Percentiles rank a stretch among this genome's conserved stretches.
These are phyloP conservation scores for Deilephila porcellus DNA, from an alignment of 2,888 invertebrate genomes.

Conservation along the genomic window DNA sequence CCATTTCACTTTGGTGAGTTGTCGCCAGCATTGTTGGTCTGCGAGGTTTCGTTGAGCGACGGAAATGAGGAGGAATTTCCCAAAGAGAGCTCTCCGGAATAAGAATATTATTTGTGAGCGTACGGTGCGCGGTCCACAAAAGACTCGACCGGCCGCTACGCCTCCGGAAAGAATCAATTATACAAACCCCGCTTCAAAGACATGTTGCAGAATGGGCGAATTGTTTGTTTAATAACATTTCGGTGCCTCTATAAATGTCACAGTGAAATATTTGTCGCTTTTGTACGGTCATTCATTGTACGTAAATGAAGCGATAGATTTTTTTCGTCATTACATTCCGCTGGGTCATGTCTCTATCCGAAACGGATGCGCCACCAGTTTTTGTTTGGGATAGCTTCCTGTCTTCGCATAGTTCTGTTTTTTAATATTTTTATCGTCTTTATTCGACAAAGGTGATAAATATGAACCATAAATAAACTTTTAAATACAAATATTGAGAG, in stretches of 20 bases:
- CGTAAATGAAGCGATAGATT: conserved; percentile 71
- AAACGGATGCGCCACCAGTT: conserved; percentile 72
- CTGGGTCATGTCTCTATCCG: conserved; percentile 69
- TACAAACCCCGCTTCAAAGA: conserved; percentile 71
- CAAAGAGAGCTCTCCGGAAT: conserved; percentile 69
- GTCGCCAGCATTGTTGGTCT: conserved; percentile 69
- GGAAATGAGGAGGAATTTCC: conserved; percentile 81
- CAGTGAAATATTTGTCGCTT: conserved; percentile 73
- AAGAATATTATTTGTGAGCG: conserved; percentile 76
- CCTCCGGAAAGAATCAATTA: conserved; percentile 85
- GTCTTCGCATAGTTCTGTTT: conserved; percentile 60
- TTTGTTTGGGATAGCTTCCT: conserved; percentile 73
- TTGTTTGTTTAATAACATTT: conserved; percentile 85
- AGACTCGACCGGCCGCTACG: conserved; percentile 63
- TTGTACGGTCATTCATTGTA: conserved; percentile 71
- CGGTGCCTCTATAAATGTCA: conserved; percentile 74
- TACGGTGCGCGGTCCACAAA: conserved; percentile 60
- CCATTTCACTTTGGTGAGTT: conserved; percentile 75
- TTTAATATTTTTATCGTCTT: conserved; percentile 71
- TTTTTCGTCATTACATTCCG: conserved; percentile 68
- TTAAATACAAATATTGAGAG: conserved; percentile 45
- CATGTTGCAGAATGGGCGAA: conserved; percentile 81
- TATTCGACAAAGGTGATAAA: conserved; percentile 64
- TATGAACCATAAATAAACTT: conserved; percentile 67
- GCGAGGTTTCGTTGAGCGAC: conserved; percentile 74